Conservation (phyloP, 1,140 invertebrate species). For the Condylostylus longicornis region DNA sequence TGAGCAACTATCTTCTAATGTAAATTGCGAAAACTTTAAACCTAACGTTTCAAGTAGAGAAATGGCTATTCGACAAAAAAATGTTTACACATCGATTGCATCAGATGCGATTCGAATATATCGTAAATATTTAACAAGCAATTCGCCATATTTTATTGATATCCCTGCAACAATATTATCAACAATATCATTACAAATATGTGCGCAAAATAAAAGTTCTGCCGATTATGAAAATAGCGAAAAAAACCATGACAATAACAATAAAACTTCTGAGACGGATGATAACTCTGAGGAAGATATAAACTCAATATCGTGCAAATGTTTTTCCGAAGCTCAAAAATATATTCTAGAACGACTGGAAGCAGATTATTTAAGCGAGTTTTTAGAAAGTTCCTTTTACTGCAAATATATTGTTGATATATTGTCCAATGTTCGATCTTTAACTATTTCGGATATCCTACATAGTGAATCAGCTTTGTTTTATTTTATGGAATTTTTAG, state of each 20-base stretch:
- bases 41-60: too few relatives aligned
- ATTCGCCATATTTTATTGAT: conserved; percentile 28
- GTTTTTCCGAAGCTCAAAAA: conserved; percentile 47
- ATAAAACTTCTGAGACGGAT: conserved; percentile 31
- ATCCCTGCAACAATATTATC: conserved; percentile 31
- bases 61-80: neutral
- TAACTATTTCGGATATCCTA: conserved; percentile 70
- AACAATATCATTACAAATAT: conserved; percentile 33
- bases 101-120: conserved; percentile 38
- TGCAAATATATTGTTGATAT: conserved; percentile 83
- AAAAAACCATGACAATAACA: conserved; percentile 36
- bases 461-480: conserved; percentile 79
- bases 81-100: conserved; percentile 15
- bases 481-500: conserved; percentile 90
- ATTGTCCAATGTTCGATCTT: conserved; percentile 52
- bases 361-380: conserved; percentile 46
- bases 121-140: conserved; percentile 37
- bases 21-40: too few relatives aligned
- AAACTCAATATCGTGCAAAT: conserved; percentile 24
- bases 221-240: conserved; percentile 39
- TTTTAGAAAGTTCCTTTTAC: conserved; percentile 64
- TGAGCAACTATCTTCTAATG: neutral
- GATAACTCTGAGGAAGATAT: conserved; percentile 22
- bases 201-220: conserved; percentile 20
- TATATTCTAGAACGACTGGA: conserved; percentile 49